Base-by-base conservation (phyloP, 37 sponge, comb jelly and placozoan species). In the Chondrosia reniformis region DNA sequence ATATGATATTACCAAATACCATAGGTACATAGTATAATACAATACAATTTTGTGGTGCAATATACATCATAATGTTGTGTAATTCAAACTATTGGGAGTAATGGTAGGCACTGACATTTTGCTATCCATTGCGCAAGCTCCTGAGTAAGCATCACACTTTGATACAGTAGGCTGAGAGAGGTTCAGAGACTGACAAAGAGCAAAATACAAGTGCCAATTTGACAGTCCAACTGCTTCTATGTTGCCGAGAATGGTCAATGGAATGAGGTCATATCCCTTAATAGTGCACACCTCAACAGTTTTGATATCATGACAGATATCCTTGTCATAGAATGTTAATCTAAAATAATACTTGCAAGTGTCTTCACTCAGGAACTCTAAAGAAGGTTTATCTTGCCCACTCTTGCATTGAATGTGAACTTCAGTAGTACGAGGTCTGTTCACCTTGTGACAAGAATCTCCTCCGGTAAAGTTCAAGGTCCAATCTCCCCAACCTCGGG, bases 341-440 rank as follows among this genome's bases (percentile, higher is more conserved):
- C 39, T 62, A 28, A 91, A 91, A 17, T 78, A 49, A 55, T 91
- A 91, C 31, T 54, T 63, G 78, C 92, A 91, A 36, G 75, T 37
- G 45, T 75, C 77, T 37, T 91, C 92, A 0, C 56, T 5, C 34
- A 84, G 42, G 57, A 58, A 91, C 22, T 30, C 25, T 15, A 87
- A 81, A 1, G 79, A 67, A 19, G n/a, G 15, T 36, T 49, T 44
- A 2, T 44, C 56, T 3, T 55, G 41, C 19, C 63, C 44, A 1
- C 21, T 13, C 58, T 56, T 55, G 45, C 92, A 91, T 36, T 76
- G 71, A 39, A 91, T 65, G 33, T 79, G 72, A 42, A 90, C 78
- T 41, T 74, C 59, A 41, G 77, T 79, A 21, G 76, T 46, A 17
- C 91, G 55, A 17, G 33, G 58, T 31, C 44, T 67, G 9, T 40